Base-by-base conservation (phyloP, 2,797 vertebrate species). In the Anas bernieri region DNA sequence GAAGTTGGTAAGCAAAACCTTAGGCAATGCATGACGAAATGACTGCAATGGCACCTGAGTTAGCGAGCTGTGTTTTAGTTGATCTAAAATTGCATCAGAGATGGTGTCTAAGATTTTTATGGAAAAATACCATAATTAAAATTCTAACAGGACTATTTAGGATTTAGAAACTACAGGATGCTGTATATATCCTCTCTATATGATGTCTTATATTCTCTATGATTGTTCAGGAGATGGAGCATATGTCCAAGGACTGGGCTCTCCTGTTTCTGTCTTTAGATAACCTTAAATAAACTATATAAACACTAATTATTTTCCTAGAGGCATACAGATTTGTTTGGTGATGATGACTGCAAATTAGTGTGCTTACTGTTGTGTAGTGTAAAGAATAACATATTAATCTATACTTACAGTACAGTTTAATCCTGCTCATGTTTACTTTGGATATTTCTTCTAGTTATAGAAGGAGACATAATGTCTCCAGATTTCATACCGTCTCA, bases 391-490 rank as follows among this genome's bases (percentile, higher is more conserved):
- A 80, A 25, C 11, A 43, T 82, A 52, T 56, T 59, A 11, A 13
- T 16, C 75, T 59, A 3, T 8, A 23, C 3, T 9, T 39, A 68
- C 56, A 76, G 68, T 43, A 9, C 17, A 39, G 23, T 81, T 79
- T 86, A 62, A 90, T 78, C 17, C 6, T 41, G 1, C 45, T 62
- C 39, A 2, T 88, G 8, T 85, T 82, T 50, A 33, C 77, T 46
- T 23, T 41, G 12, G 4, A 0, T 93, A 86, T 94, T 86, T 43
- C 95, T 97, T 97, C 39, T 97, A 99, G 99, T 99, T 54, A 99
- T 99, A 89, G 98, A 99, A 97, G 99, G 99, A 35, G 99, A 99
- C 96, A 98, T 98, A 69, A 99, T 99, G 99, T 99, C 99, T 92
- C 98, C 99, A 3, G 99, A 99, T 94, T 99, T 99, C 87, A 99